Conservation (phyloP, 2,113 vertebrate species). For the mouse (Mus musculus) region GRCm39 chr6:10109001-10109500, state of each 20-base stretch:
- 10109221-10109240: not conserved
- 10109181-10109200: not conserved
- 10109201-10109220: not conserved
- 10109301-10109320: not conserved
- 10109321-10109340: not conserved
- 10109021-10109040: accelerated
- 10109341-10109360: not conserved
- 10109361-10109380: not conserved
- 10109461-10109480: not conserved
- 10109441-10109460: not conserved
- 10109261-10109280: not conserved
- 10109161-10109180: not conserved
- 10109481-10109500: not conserved
- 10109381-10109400: not conserved
- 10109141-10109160: not conserved
- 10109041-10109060: not conserved
- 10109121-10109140: not conserved
- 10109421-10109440: not conserved
- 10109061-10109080: not conserved
- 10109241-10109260: not conserved
- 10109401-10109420: not conserved
- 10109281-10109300: not conserved
- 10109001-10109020: not conserved
- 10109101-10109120: not conserved
- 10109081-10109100: not conserved